Percentiles rank a stretch among this genome's conserved stretches.
phyloP scores from a whole-genome alignment of 2,888 invertebrate genomes.

The Podotricha telesiphe region DNA sequence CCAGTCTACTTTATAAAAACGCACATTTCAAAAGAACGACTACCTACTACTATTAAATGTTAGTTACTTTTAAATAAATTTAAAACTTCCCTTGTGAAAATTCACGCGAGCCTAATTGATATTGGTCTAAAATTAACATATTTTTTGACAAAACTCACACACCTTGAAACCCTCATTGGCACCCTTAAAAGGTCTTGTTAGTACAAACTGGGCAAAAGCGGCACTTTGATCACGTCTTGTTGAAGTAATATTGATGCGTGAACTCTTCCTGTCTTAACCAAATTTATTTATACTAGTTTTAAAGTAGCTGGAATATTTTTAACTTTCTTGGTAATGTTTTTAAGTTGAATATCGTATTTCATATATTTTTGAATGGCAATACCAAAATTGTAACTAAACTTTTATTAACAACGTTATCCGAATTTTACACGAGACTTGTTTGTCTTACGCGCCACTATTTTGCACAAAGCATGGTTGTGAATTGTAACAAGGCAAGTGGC shows the following conservation, averaged over 20 bases:
- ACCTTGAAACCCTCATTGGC: constrained; percentile 63
- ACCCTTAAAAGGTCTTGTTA: constrained; percentile 51
- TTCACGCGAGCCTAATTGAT: constrained; percentile 54
- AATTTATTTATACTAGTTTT: not conserved
- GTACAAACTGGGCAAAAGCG: constrained; percentile 52
- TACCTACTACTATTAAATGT: not conserved
- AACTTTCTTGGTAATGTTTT: not conserved
- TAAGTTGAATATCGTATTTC: constrained; percentile 19
- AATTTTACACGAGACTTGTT: constrained; percentile 75
- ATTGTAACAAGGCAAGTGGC: constrained; percentile 73
- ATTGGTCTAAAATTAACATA: constrained; percentile 56
- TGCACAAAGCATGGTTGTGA: constrained; percentile 68
- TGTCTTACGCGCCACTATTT: constrained; percentile 67
- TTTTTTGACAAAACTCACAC: constrained; percentile 54
- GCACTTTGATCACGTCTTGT: constrained; percentile 61
- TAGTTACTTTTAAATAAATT: constrained; percentile 26
- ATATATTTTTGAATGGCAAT: not conserved
- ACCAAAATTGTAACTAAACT: not conserved
- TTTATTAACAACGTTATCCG: constrained; percentile 50
- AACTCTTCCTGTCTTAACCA: constrained; percentile 50
- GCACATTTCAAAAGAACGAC: not conserved
- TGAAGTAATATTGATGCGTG: constrained; percentile 63
- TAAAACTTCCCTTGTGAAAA: constrained; percentile 51
- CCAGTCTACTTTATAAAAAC: not conserved
- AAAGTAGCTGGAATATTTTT: not conserved